Evolutionary conservation across 2,888 invertebrate genomes (phyloP).

Genomic region (Brachyptera putata): DNA sequence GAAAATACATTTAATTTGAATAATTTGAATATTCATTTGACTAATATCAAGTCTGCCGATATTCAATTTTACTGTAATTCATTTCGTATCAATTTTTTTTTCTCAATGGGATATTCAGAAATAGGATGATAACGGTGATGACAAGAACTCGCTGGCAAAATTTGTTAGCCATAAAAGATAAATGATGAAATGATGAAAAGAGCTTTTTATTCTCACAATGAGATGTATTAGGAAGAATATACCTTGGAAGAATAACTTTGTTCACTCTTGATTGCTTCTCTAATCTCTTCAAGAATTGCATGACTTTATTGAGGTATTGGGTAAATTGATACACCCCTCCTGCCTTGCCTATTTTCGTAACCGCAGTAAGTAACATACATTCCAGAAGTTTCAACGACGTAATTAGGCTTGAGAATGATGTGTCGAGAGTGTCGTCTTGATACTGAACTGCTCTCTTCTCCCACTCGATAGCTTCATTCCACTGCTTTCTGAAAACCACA

Average conservation of each 20-base stretch:
- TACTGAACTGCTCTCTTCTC: not conserved
- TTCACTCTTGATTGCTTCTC: not conserved
- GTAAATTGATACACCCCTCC: not conserved
- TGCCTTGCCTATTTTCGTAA: not conserved
- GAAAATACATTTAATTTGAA: too few relatives aligned
- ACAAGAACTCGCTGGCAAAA: not conserved
- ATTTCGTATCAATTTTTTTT: too few relatives aligned
- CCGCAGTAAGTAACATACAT: not conserved
- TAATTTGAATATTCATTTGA: too few relatives aligned
- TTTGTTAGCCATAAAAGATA: not conserved
- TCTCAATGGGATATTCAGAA: too few relatives aligned
- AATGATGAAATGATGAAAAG: not conserved
- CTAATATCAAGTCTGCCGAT: too few relatives aligned
- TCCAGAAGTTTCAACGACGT: conserved; percentile 6
- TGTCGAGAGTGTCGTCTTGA: not conserved
- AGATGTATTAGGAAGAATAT: not conserved
- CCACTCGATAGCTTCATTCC: not conserved
- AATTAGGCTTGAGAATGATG: not conserved
- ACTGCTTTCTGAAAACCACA: not conserved
- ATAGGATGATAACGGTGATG: too few relatives aligned
- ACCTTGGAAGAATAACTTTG: not conserved
- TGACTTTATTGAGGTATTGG: not conserved
- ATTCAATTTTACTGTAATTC: too few relatives aligned
- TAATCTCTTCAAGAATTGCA: not conserved
- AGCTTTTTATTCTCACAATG: not conserved